These are phyloP conservation scores for Agriotes lineatus DNA, from an alignment of 2,888 invertebrate species.

Conservation along the genomic window DNA sequence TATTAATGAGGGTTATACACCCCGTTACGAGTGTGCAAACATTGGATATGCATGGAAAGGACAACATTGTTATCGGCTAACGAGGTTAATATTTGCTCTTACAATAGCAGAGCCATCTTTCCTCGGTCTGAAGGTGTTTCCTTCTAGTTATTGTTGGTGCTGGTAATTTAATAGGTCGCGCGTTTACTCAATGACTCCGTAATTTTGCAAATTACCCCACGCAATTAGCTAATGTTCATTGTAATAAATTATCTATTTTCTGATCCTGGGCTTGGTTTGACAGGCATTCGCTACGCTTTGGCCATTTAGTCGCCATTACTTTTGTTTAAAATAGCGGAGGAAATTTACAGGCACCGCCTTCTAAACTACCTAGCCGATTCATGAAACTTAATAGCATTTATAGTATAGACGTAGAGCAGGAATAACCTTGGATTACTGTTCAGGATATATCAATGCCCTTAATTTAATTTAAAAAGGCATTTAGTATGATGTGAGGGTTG, in stretches of 20 bases:
- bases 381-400: too few relatives aligned
- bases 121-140: constrained; percentile 15
- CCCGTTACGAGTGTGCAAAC: not conserved
- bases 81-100: constrained; percentile 22
- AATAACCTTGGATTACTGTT: too few relatives aligned
- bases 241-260: constrained; percentile 5
- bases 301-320: not conserved
- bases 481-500: too few relatives aligned
- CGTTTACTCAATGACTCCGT: not conserved
- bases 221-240: constrained; percentile 13
- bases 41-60: constrained; percentile 14
- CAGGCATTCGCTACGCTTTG: not conserved
- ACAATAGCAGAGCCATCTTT: not conserved
- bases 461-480: too few relatives aligned
- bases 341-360: not conserved
- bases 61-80: constrained; percentile 30
- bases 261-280: not conserved
- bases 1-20: not conserved
- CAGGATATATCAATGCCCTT: too few relatives aligned
- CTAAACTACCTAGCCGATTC: too few relatives aligned
- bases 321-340: not conserved
- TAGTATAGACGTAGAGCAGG: too few relatives aligned
- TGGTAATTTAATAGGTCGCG: constrained; percentile 14
- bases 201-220: constrained; percentile 14
- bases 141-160: not conserved